Base-by-base conservation (phyloP, 2,888 invertebrate species). In the Nemotelus nigrinus region DNA sequence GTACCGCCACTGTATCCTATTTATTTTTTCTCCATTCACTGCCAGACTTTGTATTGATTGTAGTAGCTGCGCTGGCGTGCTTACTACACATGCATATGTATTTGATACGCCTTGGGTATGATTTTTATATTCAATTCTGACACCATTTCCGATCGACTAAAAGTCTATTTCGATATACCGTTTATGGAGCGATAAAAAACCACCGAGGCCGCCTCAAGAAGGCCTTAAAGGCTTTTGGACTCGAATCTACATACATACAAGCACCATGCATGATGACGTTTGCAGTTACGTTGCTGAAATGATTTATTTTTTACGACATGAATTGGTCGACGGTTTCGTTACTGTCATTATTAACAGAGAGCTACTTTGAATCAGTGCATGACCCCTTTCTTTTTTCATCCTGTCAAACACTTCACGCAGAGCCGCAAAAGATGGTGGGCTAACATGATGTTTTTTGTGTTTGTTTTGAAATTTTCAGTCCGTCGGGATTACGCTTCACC, bases 361-460 rank as follows among this genome's bases (percentile, higher is more conserved):
- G 43, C 63, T 63, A 63, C 43, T 63, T 63, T 63, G 8, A 63
- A 63, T 41, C 63, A 63, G 25, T 63, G 63, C 43, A 41, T 41
- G 43, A 63, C 63, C 41, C 39, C 25, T 6, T 63, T 39, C 43
- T 63, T 25, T 25, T 25, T 25, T 25, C 25, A 25, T 25, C 25
- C 25, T 25, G 25, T 25, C 25, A 25, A 25, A 25, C 25, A 25
- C 25, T 25, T 25, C 25, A 25, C 25, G 25, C 25, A 25, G 25
- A 25, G 25, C 25, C 25, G 25, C 25, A 25, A 25, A 25, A 25
- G 25, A 25, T 25, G 25, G 25, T 25, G 25, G 25, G 25, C 25
- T 25, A 25, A 25, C 25, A 25, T 25, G 25, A 25, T 25, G 25
- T 25, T 25, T 25, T 25, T 25, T 25, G 25, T 25, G 25, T 25